These are phyloP conservation scores for Drosophila paramelanica DNA, from an alignment of 2,888 invertebrate genomes.

Conservation along the genomic window DNA sequence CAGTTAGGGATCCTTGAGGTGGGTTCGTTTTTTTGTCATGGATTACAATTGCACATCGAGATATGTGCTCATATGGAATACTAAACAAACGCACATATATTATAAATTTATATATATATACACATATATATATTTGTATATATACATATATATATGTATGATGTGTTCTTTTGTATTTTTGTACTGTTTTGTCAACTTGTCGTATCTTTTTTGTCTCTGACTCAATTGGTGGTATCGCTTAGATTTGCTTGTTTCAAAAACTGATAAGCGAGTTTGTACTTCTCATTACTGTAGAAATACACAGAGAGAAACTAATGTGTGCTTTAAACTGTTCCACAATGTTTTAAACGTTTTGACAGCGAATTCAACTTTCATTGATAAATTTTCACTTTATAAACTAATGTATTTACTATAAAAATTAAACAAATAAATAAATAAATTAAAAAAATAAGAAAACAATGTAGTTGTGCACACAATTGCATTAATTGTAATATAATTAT, in stretches of 20 bases:
- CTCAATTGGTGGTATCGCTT: conserved; percentile 75
- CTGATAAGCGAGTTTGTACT: conserved; percentile 34
- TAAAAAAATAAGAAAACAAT: too few relatives aligned
- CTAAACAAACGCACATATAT: background rate
- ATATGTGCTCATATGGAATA: conserved; percentile 1
- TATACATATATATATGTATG: background rate
- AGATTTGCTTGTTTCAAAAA: conserved; percentile 70
- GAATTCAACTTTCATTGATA: too few relatives aligned
- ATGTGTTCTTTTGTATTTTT: background rate
- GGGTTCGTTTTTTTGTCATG: background rate
- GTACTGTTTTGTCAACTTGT: conserved; percentile 66
- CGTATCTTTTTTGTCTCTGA: conserved; percentile 60
- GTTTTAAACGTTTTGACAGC: too few relatives aligned
- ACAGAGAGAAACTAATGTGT: conserved; percentile 14
- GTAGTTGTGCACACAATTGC: too few relatives aligned
- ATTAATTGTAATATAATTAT: too few relatives aligned
- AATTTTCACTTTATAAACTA: too few relatives aligned
- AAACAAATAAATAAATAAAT: too few relatives aligned
- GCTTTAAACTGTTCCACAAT: too few relatives aligned
- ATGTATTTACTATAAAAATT: too few relatives aligned
- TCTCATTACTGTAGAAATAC: conserved; percentile 21
- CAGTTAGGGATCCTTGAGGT: conserved; percentile 20
- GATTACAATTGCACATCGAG: background rate
- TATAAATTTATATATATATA: too few relatives aligned
- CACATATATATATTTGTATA: background rate